These are phyloP conservation scores for Drosophila persimilis DNA, from an alignment of 1,140 invertebrate species.

Conservation along the genomic window DNA sequence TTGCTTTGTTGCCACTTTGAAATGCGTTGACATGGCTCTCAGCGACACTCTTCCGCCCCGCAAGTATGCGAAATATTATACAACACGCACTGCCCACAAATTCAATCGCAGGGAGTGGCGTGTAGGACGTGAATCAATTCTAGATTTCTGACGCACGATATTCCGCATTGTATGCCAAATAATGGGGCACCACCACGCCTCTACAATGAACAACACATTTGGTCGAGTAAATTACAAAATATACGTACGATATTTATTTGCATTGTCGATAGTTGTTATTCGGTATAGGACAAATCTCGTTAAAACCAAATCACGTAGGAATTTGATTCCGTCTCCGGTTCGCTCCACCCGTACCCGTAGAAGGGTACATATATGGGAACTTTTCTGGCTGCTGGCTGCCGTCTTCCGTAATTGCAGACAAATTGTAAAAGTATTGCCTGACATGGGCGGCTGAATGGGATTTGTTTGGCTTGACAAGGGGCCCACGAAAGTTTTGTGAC, in stretches of 20 bases:
- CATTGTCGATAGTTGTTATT: slow-evolving; percentile 75
- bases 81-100: slow-evolving; percentile 53
- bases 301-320: slow-evolving; percentile 77
- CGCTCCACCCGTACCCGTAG: too few relatives aligned
- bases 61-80: slow-evolving; percentile 78
- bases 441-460: slow-evolving; percentile 44
- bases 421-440: slow-evolving; percentile 62
- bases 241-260: slow-evolving; percentile 54
- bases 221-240: slow-evolving; percentile 59
- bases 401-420: slow-evolving; percentile 64
- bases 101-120: slow-evolving; percentile 14
- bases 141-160: slow-evolving; percentile 71
- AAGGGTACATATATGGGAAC: slow-evolving; percentile 11
- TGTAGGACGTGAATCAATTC: slow-evolving; percentile 44
- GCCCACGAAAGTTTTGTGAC: slow-evolving; percentile 71
- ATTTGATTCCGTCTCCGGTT: too few relatives aligned
- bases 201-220: slow-evolving; percentile 50
- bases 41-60: slow-evolving; percentile 61
- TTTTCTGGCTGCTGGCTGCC: slow-evolving; percentile 42
- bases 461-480: slow-evolving; percentile 66
- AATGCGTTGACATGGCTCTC: slow-evolving; percentile 23
- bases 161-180: slow-evolving; percentile 55
- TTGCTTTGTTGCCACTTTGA: slow-evolving; percentile 66
- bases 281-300: slow-evolving; percentile 53
- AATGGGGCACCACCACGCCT: slow-evolving; percentile 40